Evolutionary conservation across 1,140 invertebrate species (phyloP).

Genomic region (Procambarus clarkii): DNA sequence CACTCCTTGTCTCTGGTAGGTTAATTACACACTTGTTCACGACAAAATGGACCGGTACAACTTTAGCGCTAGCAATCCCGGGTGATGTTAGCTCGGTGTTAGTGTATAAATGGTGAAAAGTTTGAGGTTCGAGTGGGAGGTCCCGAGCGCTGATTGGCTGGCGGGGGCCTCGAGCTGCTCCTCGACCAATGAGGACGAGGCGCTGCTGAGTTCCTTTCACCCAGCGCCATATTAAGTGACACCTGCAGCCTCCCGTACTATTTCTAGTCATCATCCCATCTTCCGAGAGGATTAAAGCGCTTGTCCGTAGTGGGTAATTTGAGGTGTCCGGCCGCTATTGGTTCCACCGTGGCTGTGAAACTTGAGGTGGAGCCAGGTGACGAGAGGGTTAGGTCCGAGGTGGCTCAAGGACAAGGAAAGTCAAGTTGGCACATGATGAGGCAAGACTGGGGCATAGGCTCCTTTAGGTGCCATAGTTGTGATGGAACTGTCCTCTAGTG

Average conservation of each 20-base stretch:
- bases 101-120: conserved; percentile 35
- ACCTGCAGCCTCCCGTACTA: conserved; percentile 37
- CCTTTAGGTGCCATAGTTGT: neutral
- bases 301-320: neutral
- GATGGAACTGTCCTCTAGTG: neutral
- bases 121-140: conserved; percentile 65
- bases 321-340: neutral
- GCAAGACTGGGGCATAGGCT: conserved; percentile 22
- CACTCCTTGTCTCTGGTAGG: conserved; percentile 37
- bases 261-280: neutral
- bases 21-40: conserved; percentile 17
- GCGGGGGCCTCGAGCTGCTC: conserved; percentile 65
- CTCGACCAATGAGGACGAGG: conserved; percentile 71
- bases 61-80: neutral
- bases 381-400: conserved; percentile 27
- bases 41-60: neutral
- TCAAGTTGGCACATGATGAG: conserved; percentile 43
- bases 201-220: conserved; percentile 58
- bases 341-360: neutral
- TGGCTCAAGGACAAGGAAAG: conserved; percentile 62
- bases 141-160: conserved; percentile 68
- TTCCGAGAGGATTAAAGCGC: neutral
- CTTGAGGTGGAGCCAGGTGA: neutral
- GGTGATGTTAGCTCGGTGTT: neutral
- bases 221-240: conserved; percentile 69